Base-by-base conservation (phyloP, 92 coral and sea anemone species). In the Parazoanthus swiftii region DNA sequence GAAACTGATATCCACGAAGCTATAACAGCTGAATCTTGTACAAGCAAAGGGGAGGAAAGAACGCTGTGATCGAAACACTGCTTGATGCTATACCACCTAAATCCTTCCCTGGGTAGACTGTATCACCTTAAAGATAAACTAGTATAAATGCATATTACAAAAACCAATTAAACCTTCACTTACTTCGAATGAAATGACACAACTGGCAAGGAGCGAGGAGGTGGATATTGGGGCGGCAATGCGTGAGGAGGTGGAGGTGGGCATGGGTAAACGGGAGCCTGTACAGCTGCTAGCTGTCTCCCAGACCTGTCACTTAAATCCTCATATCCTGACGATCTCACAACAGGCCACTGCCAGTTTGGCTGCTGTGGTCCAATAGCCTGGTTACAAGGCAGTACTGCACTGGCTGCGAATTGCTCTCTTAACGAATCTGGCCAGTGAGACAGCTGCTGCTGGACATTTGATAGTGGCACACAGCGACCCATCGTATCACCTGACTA, bases 151-250 rank as follows among this genome's bases (percentile, higher is more conserved):
- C 14, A 18, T 13, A 54, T 13, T 54, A 0, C 33, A 29, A 29
- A 29, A 29, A 29, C 33, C 33, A 11, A 48, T 48, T 11, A 11
- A 54, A 2, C 3, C 14, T 54, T 1, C 59, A 33, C 77, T 73
- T 73, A 73, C 77, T 73, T 73, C 35, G 77, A 73, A 73, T 43
- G 42, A 10, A 73, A 33, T 7, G 77, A 14, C 77, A 73, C 77
- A 5, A 7, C 77, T 73, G 76, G 76, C 42, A 63, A 63, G 70
- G 8, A 11, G 21, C 4, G 66, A 58, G 20, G 2, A 9, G 20
- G 21, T 11, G 39, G 75, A 25, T 71, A 38, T 71, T 38, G 72
- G 51, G 8, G 7, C 23, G 6, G 36, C 6, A 58, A 14, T 21
- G 10, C 3, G 8, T 8, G 70, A 63, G 25, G 0, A 46, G 8